Evolutionary conservation across 1,140 invertebrate genomes (phyloP).

Genomic region (Heliconius hewitsoni): DNA sequence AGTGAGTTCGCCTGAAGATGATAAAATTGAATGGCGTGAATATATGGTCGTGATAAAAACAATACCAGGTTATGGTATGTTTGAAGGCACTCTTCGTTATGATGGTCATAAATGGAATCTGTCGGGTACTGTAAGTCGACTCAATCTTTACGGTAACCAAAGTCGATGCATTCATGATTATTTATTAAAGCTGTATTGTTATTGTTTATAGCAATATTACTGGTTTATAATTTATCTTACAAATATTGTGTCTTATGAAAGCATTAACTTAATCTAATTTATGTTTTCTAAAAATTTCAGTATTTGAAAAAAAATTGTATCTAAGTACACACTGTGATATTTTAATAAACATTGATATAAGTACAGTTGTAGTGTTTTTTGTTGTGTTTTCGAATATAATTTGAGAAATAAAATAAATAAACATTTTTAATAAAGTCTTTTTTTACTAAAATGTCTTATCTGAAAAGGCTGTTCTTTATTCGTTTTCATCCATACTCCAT

Average conservation of each 20-base stretch:
- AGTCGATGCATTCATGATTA: conserved; percentile 89
- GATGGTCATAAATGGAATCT: conserved; percentile 67
- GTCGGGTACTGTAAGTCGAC: conserved; percentile 87
- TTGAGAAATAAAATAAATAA: no score
- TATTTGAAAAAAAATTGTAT: neutral
- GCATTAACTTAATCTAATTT: no score
- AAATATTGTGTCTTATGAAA: neutral
- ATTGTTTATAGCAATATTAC: conserved; percentile 93
- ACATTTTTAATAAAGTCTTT: no score
- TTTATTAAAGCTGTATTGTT: conserved; percentile 89
- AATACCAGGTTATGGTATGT: conserved; percentile 86
- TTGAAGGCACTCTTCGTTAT: conserved; percentile 87
- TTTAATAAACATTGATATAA: neutral
- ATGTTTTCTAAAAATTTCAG: neutral
- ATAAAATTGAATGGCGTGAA: conserved; percentile 78
- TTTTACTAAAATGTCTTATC: no score
- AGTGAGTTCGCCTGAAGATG: conserved; percentile 53
- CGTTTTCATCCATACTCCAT: no score
- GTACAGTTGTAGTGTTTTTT: no score
- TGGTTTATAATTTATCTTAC: conserved; percentile 69
- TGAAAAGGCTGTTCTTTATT: no score
- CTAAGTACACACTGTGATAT: neutral
- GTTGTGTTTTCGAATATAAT: no score
- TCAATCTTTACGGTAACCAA: conserved; percentile 90
- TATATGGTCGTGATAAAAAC: conserved; percentile 85